A percentile compares a stretch with the other conserved stretches of the same genome.
Evolutionary conservation across 2,113 vertebrate species (phyloP).

Genomic region (Gymnobelideus leadbeateri): DNA sequence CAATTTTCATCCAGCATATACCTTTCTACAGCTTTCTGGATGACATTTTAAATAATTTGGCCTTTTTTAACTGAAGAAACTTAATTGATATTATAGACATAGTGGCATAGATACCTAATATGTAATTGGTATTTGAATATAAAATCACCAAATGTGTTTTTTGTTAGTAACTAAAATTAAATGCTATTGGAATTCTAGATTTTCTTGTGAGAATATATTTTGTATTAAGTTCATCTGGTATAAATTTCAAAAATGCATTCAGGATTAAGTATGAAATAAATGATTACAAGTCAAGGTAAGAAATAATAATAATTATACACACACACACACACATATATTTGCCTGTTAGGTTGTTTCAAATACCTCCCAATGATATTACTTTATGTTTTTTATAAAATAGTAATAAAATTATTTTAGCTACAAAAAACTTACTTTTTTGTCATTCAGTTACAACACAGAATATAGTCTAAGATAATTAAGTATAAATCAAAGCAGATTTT

Average conservation of each 20-base stretch:
- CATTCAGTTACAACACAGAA: not conserved
- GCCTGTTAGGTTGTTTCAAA: not conserved
- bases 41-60: not conserved
- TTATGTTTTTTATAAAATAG: conserved; percentile 50
- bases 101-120: not conserved
- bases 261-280: conserved; percentile 58
- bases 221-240: conserved; percentile 31
- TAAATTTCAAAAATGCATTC: conserved; percentile 64
- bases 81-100: not conserved
- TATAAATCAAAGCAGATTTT: conserved; percentile 18
- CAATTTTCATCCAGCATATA: not conserved
- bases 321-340: not conserved
- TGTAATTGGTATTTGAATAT: conserved; percentile 7
- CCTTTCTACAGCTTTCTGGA: not conserved
- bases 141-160: conserved; percentile 44
- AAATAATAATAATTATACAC: conserved; percentile 55
- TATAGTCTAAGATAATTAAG: conserved; percentile 9
- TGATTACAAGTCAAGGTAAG: conserved; percentile 37
- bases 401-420: conserved; percentile 54
- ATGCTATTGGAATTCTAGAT: conserved; percentile 38
- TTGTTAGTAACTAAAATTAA: conserved; percentile 58
- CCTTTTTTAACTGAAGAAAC: not conserved
- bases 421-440: conserved; percentile 46
- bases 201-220: conserved; percentile 56
- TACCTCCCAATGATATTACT: not conserved